Conservation (phyloP, 1,140 invertebrate genomes). For the Ladona fulva region DNA sequence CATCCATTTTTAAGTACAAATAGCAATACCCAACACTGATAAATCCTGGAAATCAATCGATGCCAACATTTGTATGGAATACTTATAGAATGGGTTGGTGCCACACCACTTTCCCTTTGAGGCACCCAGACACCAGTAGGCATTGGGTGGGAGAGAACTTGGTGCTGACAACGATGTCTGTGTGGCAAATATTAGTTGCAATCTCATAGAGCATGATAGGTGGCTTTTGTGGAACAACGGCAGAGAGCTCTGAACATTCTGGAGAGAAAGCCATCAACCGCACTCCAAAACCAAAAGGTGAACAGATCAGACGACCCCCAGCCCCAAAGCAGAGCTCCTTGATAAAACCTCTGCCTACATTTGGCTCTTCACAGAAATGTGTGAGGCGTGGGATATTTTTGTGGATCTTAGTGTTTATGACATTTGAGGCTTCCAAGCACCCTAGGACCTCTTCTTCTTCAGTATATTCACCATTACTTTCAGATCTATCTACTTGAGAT, state of each 20-base stretch:
- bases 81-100: conserved; percentile 56
- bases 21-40: not conserved
- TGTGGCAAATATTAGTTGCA: conserved; percentile 60
- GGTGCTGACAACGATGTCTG: conserved; percentile 78
- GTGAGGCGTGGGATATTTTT: conserved; percentile 69
- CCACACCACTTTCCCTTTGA: conserved; percentile 79
- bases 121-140: conserved; percentile 78
- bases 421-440: not conserved
- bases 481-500: not conserved
- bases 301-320: conserved; percentile 80
- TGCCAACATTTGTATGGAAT: not conserved
- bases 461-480: not conserved
- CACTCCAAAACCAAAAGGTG: conserved; percentile 77
- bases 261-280: conserved; percentile 70
- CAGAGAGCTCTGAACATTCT: conserved; percentile 67
- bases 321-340: conserved; percentile 81
- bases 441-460: not conserved
- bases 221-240: conserved; percentile 47
- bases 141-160: conserved; percentile 82
- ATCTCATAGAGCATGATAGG: conserved; percentile 49
- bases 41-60: not conserved
- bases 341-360: conserved; percentile 76
- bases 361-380: conserved; percentile 78
- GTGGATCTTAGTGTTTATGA: conserved; percentile 42
- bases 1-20: not conserved